Conservation (phyloP, 2,888 invertebrate species). For the Habroteleia sp. region DNA sequence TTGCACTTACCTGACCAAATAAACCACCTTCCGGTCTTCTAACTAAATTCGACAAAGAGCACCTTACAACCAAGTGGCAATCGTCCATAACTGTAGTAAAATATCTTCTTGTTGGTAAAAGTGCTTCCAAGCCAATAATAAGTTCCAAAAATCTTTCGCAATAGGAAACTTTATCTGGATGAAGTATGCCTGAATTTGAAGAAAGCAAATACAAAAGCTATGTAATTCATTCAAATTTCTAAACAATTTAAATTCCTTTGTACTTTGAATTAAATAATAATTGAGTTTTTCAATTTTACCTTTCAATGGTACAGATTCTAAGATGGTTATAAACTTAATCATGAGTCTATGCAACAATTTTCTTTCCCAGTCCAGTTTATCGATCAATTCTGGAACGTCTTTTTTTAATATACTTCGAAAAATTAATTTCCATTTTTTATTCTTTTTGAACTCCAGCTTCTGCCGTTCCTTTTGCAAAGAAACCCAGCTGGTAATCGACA, state of each 20-base stretch:
- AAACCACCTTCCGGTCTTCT: slow-evolving; percentile 92
- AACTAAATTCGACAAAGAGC: slow-evolving; percentile 89
- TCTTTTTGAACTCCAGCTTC: slow-evolving; percentile 91
- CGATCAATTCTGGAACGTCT: slow-evolving; percentile 87
- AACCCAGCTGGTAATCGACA: slow-evolving; percentile 93
- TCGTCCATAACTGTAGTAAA: slow-evolving; percentile 98
- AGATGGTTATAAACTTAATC: slow-evolving; percentile 91
- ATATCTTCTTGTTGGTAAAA: slow-evolving; percentile 96
- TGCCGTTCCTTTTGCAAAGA: slow-evolving; percentile 91
- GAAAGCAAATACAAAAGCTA: not conserved
- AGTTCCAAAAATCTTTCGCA: slow-evolving; percentile 98
- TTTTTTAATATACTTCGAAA: slow-evolving; percentile 95
- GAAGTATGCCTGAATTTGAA: too few species aligned
- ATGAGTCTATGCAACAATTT: slow-evolving; percentile 92
- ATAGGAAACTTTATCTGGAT: slow-evolving; percentile 86
- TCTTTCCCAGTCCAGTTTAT: slow-evolving; percentile 91
- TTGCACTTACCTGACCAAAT: slow-evolving; percentile 90
- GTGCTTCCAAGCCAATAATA: slow-evolving; percentile 96
- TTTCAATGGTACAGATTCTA: slow-evolving; percentile 88
- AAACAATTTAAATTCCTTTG: too few species aligned
- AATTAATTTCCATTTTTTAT: slow-evolving; percentile 95
- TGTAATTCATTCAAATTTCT: too few species aligned
- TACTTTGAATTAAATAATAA: too few species aligned
- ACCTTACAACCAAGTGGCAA: slow-evolving; percentile 94
- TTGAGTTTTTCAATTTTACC: too few species aligned